Evolutionary conservation across 2,888 invertebrate species (phyloP).

Genomic region (Tiliacea aurago): DNA sequence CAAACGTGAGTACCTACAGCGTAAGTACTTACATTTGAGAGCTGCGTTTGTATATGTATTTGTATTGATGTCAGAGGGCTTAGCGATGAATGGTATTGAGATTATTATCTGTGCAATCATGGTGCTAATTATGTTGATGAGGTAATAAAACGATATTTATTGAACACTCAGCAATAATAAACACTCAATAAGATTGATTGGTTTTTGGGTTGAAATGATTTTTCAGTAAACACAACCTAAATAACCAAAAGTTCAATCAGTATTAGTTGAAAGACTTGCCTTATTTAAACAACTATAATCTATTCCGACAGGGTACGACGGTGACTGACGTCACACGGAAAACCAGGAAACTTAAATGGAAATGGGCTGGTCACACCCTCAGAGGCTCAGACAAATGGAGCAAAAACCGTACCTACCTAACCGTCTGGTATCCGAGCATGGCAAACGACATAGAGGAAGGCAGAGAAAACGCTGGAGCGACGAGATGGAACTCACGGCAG

Average conservation of each 20-base stretch:
- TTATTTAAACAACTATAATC: neutral
- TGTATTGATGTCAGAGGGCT: slow-evolving; percentile 20
- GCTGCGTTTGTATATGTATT: slow-evolving; percentile 9
- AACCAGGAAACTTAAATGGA: too few species aligned
- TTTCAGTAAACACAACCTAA: neutral
- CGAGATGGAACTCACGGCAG: too few species aligned
- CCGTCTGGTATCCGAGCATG: too few species aligned
- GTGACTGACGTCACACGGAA: too few species aligned
- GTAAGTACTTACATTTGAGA: slow-evolving; percentile 35
- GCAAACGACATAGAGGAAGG: too few species aligned
- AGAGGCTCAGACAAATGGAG: too few species aligned
- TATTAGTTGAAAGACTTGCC: neutral
- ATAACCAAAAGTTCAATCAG: neutral
- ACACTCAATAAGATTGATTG: neutral
- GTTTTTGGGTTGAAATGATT: neutral
- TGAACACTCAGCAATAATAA: neutral
- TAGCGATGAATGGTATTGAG: slow-evolving; percentile 13
- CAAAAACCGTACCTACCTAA: too few species aligned
- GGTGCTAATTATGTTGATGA: slow-evolving; percentile 12
- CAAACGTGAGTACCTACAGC: slow-evolving; percentile 37
- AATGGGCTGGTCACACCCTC: too few species aligned
- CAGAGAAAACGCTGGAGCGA: too few species aligned
- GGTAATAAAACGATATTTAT: neutral
- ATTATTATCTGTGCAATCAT: slow-evolving; percentile 20
- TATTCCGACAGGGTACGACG: neutral